These are phyloP conservation scores for Pachypeltis micranthus DNA, from an alignment of 1,140 invertebrate species.

Conservation along the genomic window DNA sequence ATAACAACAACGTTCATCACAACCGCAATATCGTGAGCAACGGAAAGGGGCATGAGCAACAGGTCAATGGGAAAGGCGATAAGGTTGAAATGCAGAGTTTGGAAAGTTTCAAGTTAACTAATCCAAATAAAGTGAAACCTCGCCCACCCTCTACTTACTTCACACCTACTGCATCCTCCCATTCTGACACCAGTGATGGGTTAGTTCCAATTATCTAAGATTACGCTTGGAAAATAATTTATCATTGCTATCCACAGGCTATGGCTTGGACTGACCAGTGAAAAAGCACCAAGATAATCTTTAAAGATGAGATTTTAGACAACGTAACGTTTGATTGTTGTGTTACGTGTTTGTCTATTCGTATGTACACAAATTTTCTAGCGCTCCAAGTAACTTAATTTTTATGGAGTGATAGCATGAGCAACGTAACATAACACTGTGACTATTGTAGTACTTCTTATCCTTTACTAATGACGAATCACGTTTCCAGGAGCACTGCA, in stretches of 20 bases:
- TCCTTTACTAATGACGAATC: no score
- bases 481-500: constrained; percentile 32
- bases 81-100: constrained; percentile 55
- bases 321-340: no score
- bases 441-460: no score
- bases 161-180: constrained; percentile 33
- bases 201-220: no score
- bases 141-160: constrained; percentile 57
- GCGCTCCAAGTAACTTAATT: no score
- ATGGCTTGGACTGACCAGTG: constrained; percentile 27
- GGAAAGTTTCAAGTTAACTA: constrained; percentile 55
- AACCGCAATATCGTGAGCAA: constrained; percentile 10
- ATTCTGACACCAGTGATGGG: constrained; percentile 17
- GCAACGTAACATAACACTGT: no score
- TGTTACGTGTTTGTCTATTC: no score
- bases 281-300: constrained; percentile 26
- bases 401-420: no score
- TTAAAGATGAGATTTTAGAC: no score
- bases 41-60: constrained; percentile 23
- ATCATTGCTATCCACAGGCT: constrained; percentile 18
- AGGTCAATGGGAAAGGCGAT: constrained; percentile 31
- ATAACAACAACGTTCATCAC: not conserved
- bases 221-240: constrained; percentile 13
- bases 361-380: no score
- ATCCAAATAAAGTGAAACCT: constrained; percentile 41